phyloP scores from a whole-genome alignment of 2,113 vertebrate genomes.

The Crotophaga sulcirostris region DNA sequence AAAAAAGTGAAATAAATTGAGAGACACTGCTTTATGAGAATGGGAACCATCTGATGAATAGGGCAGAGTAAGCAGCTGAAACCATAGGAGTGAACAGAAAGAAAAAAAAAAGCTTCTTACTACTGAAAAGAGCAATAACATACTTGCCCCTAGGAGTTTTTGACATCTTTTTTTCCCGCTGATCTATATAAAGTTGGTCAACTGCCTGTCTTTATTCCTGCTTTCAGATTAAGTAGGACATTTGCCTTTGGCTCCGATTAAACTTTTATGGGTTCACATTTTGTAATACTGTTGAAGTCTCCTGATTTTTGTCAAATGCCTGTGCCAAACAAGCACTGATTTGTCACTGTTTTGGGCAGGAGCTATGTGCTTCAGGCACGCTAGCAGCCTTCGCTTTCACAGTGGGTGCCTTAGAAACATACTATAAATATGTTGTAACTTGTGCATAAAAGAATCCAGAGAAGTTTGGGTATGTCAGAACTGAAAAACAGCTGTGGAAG shows the following conservation, averaged over 20 bases:
- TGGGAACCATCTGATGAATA: neutral
- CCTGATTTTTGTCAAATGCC: neutral
- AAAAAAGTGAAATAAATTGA: neutral
- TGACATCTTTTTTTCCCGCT: neutral
- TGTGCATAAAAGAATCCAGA: neutral
- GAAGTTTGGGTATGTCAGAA: neutral
- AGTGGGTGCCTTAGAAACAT: neutral
- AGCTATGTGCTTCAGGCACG: neutral
- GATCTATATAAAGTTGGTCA: neutral
- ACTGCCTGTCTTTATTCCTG: neutral
- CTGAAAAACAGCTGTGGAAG: neutral
- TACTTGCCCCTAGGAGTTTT: neutral
- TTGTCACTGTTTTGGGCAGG: neutral
- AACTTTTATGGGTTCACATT: neutral
- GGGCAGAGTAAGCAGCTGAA: neutral
- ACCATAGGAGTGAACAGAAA: neutral
- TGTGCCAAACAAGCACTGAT: neutral
- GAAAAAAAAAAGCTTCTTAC: neutral
- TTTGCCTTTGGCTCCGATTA: neutral
- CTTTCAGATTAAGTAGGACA: neutral
- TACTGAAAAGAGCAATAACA: neutral
- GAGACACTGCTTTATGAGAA: accelerated
- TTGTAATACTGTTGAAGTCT: neutral
- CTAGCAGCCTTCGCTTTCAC: neutral
- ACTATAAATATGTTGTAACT: neutral